Percentiles rank a stretch among this genome's conserved stretches.
Conservation (phyloP, 2,113 vertebrate species). For the Equus przewalskii region DNA sequence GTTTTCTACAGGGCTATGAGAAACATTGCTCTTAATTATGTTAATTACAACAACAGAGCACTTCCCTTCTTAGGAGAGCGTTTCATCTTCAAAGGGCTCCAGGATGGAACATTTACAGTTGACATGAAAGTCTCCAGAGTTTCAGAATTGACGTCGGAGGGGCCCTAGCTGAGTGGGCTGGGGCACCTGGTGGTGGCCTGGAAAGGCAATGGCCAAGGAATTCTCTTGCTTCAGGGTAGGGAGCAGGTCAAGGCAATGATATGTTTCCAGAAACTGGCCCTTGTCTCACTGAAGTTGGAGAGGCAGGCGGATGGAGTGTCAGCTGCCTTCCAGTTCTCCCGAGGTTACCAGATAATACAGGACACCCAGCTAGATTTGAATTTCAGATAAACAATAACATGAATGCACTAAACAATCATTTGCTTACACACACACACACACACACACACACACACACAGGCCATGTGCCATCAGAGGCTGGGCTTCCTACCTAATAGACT, state of each 20-base stretch:
- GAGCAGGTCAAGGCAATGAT: background rate
- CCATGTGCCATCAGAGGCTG: background rate
- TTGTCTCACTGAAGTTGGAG: background rate
- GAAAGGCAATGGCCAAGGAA: background rate
- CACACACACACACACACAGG: background rate
- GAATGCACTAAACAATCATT: background rate
- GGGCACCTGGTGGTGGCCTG: background rate
- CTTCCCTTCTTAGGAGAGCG: background rate
- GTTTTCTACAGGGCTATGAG: slow-evolving; percentile 38
- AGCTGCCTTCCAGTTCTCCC: background rate
- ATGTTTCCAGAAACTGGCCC: background rate
- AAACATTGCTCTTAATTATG: slow-evolving; percentile 74
- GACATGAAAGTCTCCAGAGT: slow-evolving; percentile 65
- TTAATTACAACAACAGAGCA: slow-evolving; percentile 78
- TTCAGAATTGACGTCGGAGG: background rate
- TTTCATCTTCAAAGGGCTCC: slow-evolving; percentile 83
- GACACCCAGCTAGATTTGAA: background rate
- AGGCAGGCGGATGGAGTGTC: background rate
- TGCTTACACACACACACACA: background rate
- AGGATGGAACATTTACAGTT: background rate
- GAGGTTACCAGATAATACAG: background rate
- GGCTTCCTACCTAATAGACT: background rate
- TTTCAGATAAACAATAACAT: background rate
- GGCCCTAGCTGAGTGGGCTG: background rate
- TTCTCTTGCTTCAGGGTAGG: background rate